Percentiles rank a stretch among this genome's conserved stretches.
Conservation (phyloP, 2,888 invertebrate genomes). For the Habrosyne pyritoides region DNA sequence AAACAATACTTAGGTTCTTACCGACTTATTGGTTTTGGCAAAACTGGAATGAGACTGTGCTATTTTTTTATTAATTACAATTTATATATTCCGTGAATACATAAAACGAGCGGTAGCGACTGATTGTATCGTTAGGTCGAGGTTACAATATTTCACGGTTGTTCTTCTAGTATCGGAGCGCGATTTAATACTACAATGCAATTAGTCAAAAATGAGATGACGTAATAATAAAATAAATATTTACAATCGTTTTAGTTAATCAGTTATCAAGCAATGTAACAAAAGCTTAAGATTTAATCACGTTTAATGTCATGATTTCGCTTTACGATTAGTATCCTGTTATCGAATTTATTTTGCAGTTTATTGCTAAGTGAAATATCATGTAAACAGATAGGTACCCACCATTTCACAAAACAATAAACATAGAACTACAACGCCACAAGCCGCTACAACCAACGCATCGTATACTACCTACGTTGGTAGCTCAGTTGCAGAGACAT, state of each 20-base stretch:
- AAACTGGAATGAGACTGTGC: neutral
- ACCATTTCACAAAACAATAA: too few relatives aligned
- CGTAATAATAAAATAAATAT: neutral
- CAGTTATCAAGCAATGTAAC: neutral
- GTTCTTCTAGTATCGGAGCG: neutral
- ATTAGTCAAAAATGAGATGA: neutral
- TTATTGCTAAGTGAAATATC: neutral
- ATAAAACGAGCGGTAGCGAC: neutral
- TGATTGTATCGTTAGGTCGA: conserved; percentile 3
- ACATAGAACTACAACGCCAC: too few relatives aligned
- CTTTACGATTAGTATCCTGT: neutral
- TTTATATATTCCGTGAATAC: neutral
- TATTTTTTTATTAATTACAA: neutral
- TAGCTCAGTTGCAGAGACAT: too few relatives aligned
- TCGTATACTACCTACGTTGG: too few relatives aligned
- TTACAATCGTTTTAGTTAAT: too few relatives aligned
- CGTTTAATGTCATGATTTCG: neutral
- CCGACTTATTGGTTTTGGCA: conserved; percentile 1
- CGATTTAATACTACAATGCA: neutral
- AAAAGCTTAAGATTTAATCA: neutral
- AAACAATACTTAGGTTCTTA: neutral
- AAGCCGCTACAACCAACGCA: too few relatives aligned
- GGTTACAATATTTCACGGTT: neutral
- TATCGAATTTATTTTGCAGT: neutral
- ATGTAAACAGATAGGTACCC: neutral